Conservation (phyloP, 2,113 vertebrate genomes). For the Entomyzon cyanotis region DNA sequence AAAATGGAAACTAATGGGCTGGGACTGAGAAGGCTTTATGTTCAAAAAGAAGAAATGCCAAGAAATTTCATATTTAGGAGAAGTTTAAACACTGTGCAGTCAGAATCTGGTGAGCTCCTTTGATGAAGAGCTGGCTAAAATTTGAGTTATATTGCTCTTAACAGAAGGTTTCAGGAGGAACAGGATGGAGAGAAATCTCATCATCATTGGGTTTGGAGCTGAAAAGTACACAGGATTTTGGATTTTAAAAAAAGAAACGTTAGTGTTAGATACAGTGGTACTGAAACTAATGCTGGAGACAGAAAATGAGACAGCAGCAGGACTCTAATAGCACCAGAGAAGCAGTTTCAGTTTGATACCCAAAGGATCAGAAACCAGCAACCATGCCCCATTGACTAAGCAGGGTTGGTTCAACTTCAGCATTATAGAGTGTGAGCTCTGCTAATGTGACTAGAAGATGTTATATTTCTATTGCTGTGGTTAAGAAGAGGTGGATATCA, state of each 20-base stretch:
- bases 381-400: neutral
- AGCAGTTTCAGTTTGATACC: neutral
- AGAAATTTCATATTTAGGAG: constrained; percentile 10
- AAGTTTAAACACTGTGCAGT: neutral
- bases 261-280: neutral
- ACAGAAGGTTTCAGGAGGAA: neutral
- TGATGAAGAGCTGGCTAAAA: neutral
- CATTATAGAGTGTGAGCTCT: neutral
- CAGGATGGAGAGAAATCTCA: neutral
- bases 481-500: neutral
- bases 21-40: neutral
- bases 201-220: neutral
- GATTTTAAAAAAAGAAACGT: neutral
- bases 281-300: neutral
- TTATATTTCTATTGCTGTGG: neutral
- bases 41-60: neutral
- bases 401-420: neutral
- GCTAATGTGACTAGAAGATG: neutral
- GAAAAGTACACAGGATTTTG: neutral
- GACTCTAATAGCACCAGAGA: neutral
- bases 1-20: constrained; percentile 18
- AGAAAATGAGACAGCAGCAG: neutral
- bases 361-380: neutral
- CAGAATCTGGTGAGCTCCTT: neutral
- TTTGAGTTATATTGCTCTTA: neutral